Conservation (phyloP, 2,113 vertebrate genomes). For the Brachyistius frenatus region DNA sequence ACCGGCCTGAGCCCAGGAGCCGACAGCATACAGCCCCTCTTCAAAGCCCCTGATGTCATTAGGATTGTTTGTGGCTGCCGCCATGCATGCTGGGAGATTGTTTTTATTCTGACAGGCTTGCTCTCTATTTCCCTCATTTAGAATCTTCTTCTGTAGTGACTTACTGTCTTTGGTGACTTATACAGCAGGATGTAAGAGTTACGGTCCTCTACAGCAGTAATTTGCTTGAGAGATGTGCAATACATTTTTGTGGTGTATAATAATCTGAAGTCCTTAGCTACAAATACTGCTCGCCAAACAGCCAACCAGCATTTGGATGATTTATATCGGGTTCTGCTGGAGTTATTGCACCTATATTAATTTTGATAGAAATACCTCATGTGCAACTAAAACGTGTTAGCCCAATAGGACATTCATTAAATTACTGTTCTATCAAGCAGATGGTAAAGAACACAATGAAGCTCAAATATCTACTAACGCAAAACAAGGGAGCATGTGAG, state of each 20-base stretch:
- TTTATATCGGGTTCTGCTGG: no score
- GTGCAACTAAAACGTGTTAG: no score
- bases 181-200: conserved; percentile 44
- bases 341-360: no score
- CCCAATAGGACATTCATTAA: no score
- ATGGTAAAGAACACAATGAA: neutral
- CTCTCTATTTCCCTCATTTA: conserved; percentile 66
- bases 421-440: no score
- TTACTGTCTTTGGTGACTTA: conserved; percentile 42
- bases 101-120: conserved; percentile 61
- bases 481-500: no score
- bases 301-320: no score
- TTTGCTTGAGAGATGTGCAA: conserved; percentile 35
- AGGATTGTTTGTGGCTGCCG: conserved; percentile 73
- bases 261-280: conserved; percentile 1
- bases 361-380: no score
- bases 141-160: conserved; percentile 50
- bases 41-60: conserved; percentile 69
- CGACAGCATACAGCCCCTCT: conserved; percentile 50
- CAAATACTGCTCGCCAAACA: neutral
- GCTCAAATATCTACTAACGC: neutral
- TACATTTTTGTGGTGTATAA: conserved; percentile 18
- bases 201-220: conserved; percentile 23
- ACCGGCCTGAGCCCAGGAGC: conserved; percentile 55
- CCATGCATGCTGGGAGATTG: conserved; percentile 68